Conservation (phyloP, 2,797 vertebrate species). For the Xenops minutus region DNA sequence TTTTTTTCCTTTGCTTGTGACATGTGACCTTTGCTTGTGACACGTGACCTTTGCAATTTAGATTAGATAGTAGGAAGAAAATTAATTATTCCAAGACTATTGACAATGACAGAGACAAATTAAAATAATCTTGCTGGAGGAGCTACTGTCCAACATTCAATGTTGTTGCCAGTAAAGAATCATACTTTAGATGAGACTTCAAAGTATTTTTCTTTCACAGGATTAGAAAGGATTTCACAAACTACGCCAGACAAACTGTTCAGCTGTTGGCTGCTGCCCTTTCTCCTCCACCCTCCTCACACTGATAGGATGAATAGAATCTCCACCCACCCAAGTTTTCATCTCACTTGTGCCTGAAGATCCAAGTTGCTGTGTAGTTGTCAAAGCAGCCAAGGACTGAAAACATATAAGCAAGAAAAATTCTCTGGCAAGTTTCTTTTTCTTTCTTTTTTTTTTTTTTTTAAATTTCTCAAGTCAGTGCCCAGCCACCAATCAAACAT, state of each 20-base stretch:
- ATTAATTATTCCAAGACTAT: not conserved
- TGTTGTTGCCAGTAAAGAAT: not conserved
- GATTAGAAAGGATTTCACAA: not conserved
- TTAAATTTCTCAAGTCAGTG: not conserved
- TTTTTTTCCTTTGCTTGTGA: not conserved
- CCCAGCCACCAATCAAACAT: not conserved
- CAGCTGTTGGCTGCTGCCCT: not conserved
- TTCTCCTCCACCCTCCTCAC: not conserved
- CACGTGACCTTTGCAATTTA: not conserved
- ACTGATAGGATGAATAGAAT: not conserved
- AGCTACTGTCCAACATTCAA: not conserved
- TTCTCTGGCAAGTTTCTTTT: not conserved
- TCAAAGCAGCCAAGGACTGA: not conserved
- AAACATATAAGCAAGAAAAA: not conserved
- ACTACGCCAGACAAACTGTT: not conserved
- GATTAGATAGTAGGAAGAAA: not conserved
- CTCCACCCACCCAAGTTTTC: not conserved
- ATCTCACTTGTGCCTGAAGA: not conserved
- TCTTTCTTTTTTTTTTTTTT: not conserved
- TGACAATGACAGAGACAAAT: not conserved
- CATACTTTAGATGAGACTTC: not conserved
- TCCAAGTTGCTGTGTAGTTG: not conserved
- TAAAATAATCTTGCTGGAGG: not conserved
- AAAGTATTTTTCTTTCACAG: not conserved
- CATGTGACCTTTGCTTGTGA: accelerated